Evolutionary conservation across 2,888 invertebrate genomes (phyloP).

Genomic region (Agonopterix arenella): DNA sequence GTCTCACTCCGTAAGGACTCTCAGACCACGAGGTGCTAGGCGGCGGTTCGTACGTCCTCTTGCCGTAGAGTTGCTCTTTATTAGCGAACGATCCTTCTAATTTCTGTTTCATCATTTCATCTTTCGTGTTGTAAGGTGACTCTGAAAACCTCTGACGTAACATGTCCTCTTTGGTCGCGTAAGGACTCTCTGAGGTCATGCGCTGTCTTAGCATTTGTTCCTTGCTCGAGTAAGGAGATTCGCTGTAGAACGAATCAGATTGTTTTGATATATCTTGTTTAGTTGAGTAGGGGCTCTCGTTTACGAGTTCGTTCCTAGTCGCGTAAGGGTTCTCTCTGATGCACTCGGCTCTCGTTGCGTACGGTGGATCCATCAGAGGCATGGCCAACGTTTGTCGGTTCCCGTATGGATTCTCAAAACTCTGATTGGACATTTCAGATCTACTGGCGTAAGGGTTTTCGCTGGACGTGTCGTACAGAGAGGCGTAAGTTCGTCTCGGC

Average conservation of each 20-base stretch:
- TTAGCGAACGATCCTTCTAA: slow-evolving; percentile 40
- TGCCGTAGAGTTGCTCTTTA: slow-evolving; percentile 61
- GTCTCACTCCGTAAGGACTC: slow-evolving; percentile 53
- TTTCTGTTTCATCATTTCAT: slow-evolving; percentile 66
- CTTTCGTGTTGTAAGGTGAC: slow-evolving; percentile 69
- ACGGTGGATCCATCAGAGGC: slow-evolving; percentile 57
- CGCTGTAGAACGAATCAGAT: slow-evolving; percentile 50
- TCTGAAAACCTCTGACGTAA: slow-evolving; percentile 68
- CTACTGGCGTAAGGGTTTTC: slow-evolving; percentile 62
- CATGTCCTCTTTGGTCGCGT: slow-evolving; percentile 72
- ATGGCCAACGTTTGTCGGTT: slow-evolving; percentile 57
- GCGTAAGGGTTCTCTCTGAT: slow-evolving; percentile 30
- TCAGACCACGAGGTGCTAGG: slow-evolving; percentile 61
- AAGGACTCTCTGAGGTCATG: slow-evolving; percentile 58
- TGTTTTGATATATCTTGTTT: slow-evolving; percentile 48
- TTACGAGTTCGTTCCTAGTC: slow-evolving; percentile 15
- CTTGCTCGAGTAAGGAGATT: slow-evolving; percentile 66
- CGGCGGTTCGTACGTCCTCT: slow-evolving; percentile 67
- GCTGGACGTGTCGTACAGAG: slow-evolving; percentile 61
- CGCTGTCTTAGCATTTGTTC: slow-evolving; percentile 62
- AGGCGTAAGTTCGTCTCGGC: slow-evolving; percentile 68
- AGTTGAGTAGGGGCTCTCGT: slow-evolving; percentile 40
- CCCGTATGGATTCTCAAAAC: slow-evolving; percentile 63
- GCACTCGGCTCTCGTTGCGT: slow-evolving; percentile 42
- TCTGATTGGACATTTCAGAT: slow-evolving; percentile 62